phyloP scores from a whole-genome alignment of 2,113 vertebrate genomes.

The Rhadina sibilatrix region DNA sequence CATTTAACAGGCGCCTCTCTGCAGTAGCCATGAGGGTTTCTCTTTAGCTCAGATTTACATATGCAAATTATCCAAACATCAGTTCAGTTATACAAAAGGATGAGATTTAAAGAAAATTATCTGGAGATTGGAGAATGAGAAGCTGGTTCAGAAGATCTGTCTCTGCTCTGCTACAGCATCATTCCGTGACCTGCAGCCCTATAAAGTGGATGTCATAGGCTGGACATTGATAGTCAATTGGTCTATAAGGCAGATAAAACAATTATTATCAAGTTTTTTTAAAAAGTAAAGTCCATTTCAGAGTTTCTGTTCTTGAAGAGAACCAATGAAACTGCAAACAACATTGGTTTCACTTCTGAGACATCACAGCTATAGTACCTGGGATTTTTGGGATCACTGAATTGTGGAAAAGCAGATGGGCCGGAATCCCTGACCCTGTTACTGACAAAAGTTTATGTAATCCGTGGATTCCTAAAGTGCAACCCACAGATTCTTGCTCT shows the following conservation, averaged over 20 bases:
- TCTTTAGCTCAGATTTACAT: constrained; percentile 26
- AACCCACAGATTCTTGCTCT: neutral
- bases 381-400: neutral
- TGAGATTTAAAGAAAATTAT: neutral
- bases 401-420: neutral
- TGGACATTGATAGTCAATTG: neutral
- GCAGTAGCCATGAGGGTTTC: neutral
- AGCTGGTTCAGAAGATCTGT: neutral
- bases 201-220: neutral
- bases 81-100: neutral
- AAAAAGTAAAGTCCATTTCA: neutral
- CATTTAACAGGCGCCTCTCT: neutral
- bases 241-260: neutral
- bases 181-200: neutral
- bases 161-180: neutral
- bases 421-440: neutral
- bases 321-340: neutral
- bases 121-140: neutral
- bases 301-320: neutral
- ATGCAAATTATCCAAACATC: constrained; percentile 18
- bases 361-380: neutral
- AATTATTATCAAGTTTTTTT: neutral
- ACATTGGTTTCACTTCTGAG: neutral
- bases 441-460: neutral
- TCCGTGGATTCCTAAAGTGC: neutral